Evolutionary conservation across 2,113 vertebrate species (phyloP).

Genomic region (Amblyopsis rosae): DNA sequence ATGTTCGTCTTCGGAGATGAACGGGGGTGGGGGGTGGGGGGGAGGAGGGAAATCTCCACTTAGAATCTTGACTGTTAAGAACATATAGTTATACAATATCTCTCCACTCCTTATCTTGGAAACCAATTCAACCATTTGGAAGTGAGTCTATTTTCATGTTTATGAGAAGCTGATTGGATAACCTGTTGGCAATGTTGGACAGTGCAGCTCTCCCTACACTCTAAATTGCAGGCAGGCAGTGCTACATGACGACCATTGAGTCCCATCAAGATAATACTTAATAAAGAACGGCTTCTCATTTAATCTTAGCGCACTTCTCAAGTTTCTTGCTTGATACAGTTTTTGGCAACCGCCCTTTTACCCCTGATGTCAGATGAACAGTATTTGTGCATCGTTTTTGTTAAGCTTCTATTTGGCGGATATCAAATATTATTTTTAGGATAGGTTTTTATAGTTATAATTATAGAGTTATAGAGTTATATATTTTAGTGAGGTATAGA

Average conservation of each 20-base stretch:
- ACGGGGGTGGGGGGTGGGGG: not conserved
- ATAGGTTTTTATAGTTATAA: slow-evolving; percentile 10
- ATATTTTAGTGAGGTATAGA: not conserved
- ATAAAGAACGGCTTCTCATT: slow-evolving; percentile 81
- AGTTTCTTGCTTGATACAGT: slow-evolving; percentile 78
- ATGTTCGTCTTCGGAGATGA: slow-evolving; percentile 32
- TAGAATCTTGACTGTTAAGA: slow-evolving; percentile 23
- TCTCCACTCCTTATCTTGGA: slow-evolving; percentile 42
- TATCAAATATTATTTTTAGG: slow-evolving; percentile 20
- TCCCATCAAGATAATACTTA: slow-evolving; percentile 81
- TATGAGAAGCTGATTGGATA: slow-evolving; percentile 69
- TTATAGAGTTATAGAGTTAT: not conserved
- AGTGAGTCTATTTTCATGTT: slow-evolving; percentile 62
- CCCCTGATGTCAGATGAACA: slow-evolving; percentile 70
- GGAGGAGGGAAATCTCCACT: not conserved
- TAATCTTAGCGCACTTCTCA: slow-evolving; percentile 78
- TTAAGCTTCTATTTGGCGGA: slow-evolving; percentile 63
- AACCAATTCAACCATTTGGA: slow-evolving; percentile 48
- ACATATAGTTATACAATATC: slow-evolving; percentile 31
- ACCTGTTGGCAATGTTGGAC: slow-evolving; percentile 69
- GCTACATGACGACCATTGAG: slow-evolving; percentile 67
- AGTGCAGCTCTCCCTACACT: slow-evolving; percentile 69
- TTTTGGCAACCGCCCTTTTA: slow-evolving; percentile 75
- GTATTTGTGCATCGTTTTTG: slow-evolving; percentile 69
- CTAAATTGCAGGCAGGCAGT: slow-evolving; percentile 74